Percentiles rank a stretch among this genome's conserved stretches.
These are phyloP conservation scores for Zaprionus inermis DNA, from an alignment of 1,140 invertebrate species.

Conservation along the genomic window DNA sequence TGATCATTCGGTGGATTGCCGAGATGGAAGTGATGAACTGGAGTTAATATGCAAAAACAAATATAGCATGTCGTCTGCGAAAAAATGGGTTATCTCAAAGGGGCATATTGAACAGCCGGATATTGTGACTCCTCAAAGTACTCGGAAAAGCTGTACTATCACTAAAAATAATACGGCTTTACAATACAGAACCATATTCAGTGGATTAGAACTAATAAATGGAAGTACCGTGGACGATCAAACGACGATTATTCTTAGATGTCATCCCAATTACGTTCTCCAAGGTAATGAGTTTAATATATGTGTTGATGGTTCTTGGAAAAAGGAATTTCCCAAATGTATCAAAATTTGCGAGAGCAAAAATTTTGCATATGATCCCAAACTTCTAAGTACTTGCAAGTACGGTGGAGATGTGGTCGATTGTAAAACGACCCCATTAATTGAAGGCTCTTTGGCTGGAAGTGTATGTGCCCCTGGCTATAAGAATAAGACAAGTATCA, in stretches of 20 bases:
- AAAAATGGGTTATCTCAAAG: background rate
- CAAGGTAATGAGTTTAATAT: constrained; percentile 17
- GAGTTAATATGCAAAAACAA: constrained; percentile 10
- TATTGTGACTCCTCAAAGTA: background rate
- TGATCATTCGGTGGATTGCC: constrained; percentile 87
- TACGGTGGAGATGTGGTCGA: background rate
- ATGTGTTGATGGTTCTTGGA: constrained; percentile 38
- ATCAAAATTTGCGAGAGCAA: background rate
- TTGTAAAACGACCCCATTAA: background rate
- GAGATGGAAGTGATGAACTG: constrained; percentile 89
- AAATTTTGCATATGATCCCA: constrained; percentile 8
- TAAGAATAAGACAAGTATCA: background rate
- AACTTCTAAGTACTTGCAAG: constrained; percentile 6
- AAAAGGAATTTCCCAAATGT: constrained; percentile 18
- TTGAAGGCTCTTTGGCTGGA: constrained; percentile 2
- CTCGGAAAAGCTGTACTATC: constrained; percentile 17
- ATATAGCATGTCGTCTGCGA: background rate
- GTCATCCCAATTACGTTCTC: background rate
- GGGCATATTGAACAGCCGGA: background rate
- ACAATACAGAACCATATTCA: background rate
- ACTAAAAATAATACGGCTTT: background rate
- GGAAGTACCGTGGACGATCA: background rate
- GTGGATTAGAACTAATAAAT: background rate
- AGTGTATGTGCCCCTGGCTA: constrained; percentile 38
- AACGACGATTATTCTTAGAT: constrained; percentile 14